These are phyloP conservation scores for Ctenomys sociabilis DNA, from an alignment of 2,113 vertebrate species.

Conservation along the genomic window DNA sequence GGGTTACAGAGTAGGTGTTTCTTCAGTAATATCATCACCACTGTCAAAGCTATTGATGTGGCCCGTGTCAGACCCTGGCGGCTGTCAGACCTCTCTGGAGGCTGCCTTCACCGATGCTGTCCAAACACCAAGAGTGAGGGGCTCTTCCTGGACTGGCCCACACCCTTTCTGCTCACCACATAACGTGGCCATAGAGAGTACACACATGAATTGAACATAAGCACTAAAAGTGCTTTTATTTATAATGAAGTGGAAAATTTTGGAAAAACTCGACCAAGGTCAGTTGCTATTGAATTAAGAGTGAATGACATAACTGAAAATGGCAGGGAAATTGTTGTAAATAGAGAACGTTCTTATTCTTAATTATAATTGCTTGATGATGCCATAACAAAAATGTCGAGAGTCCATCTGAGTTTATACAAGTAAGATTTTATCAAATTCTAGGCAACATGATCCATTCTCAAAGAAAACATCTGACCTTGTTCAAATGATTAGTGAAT, in stretches of 20 bases:
- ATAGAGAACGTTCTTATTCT: neutral
- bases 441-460: neutral
- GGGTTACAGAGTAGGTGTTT: neutral
- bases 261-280: neutral
- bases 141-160: neutral
- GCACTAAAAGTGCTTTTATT: neutral
- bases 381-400: slow-evolving; percentile 13
- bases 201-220: neutral
- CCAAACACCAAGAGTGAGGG: neutral
- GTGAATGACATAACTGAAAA: neutral
- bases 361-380: neutral
- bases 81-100: neutral
- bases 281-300: neutral
- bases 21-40: neutral
- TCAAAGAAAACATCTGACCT: neutral
- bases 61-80: neutral
- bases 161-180: neutral
- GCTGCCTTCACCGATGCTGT: neutral
- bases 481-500: neutral
- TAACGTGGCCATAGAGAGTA: neutral
- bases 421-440: neutral
- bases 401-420: neutral
- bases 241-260: slow-evolving; percentile 24
- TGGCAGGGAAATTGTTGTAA: neutral
- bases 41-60: neutral